Percentiles rank a stretch among this genome's conserved stretches.
Conservation (phyloP, 2,113 vertebrate genomes). For the Prionailurus bengalensis region DNA sequence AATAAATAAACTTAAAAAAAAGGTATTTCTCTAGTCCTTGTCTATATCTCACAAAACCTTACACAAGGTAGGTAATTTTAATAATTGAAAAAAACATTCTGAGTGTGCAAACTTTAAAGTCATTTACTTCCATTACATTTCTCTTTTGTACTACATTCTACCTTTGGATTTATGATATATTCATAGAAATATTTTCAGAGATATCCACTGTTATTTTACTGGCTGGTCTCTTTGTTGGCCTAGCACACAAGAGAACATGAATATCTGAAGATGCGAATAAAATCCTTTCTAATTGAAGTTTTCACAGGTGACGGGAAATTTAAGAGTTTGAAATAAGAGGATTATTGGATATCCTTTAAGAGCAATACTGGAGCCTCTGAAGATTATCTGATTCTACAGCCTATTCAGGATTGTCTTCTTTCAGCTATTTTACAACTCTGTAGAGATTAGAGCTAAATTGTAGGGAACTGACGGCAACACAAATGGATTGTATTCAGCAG, state of each 20-base stretch:
- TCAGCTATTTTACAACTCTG: background rate
- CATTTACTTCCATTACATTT: background rate
- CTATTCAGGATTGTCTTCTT: background rate
- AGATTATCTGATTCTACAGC: background rate
- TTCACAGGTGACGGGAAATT: background rate
- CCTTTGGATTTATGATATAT: background rate
- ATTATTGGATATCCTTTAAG: background rate
- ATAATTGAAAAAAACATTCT: background rate
- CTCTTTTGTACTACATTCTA: background rate
- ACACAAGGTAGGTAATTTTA: background rate
- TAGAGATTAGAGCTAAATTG: background rate
- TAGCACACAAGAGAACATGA: background rate
- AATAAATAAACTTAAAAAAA: too few relatives aligned
- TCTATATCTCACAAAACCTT: background rate
- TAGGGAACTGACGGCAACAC: background rate
- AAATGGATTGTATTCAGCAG: background rate
- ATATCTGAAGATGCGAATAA: background rate
- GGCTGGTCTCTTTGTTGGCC: background rate
- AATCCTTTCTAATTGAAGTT: background rate
- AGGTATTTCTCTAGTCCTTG: background rate
- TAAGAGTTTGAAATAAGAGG: background rate
- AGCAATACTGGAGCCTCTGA: background rate
- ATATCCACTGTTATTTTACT: background rate
- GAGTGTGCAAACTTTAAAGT: background rate
- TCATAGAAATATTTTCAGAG: background rate